phyloP scores from a whole-genome alignment of 2,797 vertebrate species.

The Steatocranus sp. region DNA sequence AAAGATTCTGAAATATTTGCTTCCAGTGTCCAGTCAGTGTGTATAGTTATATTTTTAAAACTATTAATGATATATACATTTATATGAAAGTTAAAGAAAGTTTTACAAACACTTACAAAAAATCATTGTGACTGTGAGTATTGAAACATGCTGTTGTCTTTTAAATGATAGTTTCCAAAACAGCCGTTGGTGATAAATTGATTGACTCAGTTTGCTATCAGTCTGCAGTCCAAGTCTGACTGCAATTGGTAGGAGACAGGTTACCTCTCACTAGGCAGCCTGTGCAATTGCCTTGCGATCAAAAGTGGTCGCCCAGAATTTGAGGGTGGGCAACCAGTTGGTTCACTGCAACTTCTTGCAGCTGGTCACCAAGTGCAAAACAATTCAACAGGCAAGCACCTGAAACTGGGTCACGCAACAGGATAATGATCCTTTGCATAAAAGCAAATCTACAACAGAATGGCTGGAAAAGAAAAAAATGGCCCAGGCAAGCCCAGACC shows the following conservation, averaged over 20 bases:
- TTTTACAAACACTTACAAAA: background rate
- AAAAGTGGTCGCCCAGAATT: background rate
- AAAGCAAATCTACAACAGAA: background rate
- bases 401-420: background rate
- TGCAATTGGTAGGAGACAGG: background rate
- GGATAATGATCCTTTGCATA: background rate
- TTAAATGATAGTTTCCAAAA: background rate
- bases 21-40: slow-evolving; percentile 15
- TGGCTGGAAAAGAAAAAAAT: background rate
- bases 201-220: background rate
- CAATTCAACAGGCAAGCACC: background rate
- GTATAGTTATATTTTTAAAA: background rate
- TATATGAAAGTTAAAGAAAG: background rate
- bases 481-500: background rate
- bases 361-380: background rate
- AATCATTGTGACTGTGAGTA: background rate
- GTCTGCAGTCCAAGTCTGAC: background rate
- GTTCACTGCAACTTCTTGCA: background rate
- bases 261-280: background rate
- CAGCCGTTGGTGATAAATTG: background rate
- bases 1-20: background rate
- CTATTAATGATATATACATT: slow-evolving; percentile 7
- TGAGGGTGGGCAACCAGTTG: background rate
- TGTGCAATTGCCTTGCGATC: background rate
- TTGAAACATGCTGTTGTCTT: background rate